Conservation (phyloP, 2,888 invertebrate genomes). For the Melangyna quadrimaculata region DNA sequence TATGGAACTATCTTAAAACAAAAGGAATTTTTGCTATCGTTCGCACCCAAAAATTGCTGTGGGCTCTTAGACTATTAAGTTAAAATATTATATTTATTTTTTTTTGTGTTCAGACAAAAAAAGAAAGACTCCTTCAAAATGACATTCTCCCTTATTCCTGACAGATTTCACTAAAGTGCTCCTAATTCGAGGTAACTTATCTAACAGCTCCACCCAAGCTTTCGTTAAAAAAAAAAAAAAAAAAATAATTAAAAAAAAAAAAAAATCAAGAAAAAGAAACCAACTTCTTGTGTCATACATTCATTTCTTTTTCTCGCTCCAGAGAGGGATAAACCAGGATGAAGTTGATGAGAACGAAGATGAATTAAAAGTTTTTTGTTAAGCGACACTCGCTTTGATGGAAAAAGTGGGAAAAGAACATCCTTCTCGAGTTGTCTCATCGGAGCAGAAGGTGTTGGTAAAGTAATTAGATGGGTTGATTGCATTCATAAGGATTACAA, state of each 20-base stretch:
- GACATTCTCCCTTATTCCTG: neutral
- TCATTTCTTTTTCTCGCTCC: neutral
- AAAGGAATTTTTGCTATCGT: too few species aligned
- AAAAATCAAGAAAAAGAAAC: neutral
- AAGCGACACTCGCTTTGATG: neutral
- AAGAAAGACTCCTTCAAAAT: neutral
- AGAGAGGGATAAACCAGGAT: neutral
- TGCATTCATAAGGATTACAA: constrained; percentile 24
- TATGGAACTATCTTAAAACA: too few species aligned
- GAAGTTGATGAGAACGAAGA: constrained; percentile 25
- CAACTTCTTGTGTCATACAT: neutral
- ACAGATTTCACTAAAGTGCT: neutral
- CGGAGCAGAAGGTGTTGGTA: constrained; percentile 18
- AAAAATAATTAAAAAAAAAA: neutral
- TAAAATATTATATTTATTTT: neutral
- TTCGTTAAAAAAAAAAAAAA: neutral
- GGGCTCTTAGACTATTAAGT: too few species aligned
- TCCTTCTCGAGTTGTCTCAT: neutral
- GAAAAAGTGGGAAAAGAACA: neutral
- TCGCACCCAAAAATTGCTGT: too few species aligned
- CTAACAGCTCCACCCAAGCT: neutral
- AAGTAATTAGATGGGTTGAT: constrained; percentile 27
- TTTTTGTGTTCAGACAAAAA: neutral
- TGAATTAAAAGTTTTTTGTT: constrained; percentile 23
- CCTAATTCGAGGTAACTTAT: neutral